A percentile compares a stretch with the other conserved stretches of the same genome.
Evolutionary conservation across 2,113 vertebrate species (phyloP).

Genomic region (Cynoglossus semilaevis): DNA sequence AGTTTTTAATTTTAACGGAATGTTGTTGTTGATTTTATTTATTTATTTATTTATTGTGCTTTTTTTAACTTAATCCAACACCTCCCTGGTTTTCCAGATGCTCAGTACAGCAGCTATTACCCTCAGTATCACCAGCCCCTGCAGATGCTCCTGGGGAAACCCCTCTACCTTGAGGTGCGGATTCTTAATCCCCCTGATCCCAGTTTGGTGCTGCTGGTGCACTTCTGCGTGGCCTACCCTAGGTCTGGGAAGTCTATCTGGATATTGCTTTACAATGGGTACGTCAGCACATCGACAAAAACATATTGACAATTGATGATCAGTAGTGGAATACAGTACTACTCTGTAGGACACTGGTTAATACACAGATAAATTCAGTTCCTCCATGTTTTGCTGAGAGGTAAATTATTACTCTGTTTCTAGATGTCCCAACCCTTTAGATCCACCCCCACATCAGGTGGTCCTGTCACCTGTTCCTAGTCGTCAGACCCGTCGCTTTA

Average conservation of each 20-base stretch:
- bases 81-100: slow-evolving; percentile 46
- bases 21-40: too few relatives aligned
- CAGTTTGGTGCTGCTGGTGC: slow-evolving; percentile 71
- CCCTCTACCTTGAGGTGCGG: slow-evolving; percentile 76
- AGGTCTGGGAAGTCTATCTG: slow-evolving; percentile 74
- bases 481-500: slow-evolving; percentile 71
- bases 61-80: not conserved
- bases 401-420: not conserved
- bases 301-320: too few relatives aligned
- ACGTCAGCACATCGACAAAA: not conserved
- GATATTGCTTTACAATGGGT: slow-evolving; percentile 80
- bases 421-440: slow-evolving; percentile 77
- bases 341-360: too few relatives aligned
- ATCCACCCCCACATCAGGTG: slow-evolving; percentile 47
- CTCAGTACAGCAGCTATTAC: slow-evolving; percentile 69
- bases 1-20: too few relatives aligned
- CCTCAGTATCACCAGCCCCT: slow-evolving; percentile 78
- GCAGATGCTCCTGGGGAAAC: slow-evolving; percentile 71
- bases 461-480: slow-evolving; percentile 29
- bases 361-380: too few relatives aligned
- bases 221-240: slow-evolving; percentile 79
- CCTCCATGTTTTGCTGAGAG: too few relatives aligned
- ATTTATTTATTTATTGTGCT: too few relatives aligned
- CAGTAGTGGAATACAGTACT: too few relatives aligned
- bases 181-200: slow-evolving; percentile 73